phyloP scores from a whole-genome alignment of 1,140 invertebrate genomes.

The Phymastichus coffea region DNA sequence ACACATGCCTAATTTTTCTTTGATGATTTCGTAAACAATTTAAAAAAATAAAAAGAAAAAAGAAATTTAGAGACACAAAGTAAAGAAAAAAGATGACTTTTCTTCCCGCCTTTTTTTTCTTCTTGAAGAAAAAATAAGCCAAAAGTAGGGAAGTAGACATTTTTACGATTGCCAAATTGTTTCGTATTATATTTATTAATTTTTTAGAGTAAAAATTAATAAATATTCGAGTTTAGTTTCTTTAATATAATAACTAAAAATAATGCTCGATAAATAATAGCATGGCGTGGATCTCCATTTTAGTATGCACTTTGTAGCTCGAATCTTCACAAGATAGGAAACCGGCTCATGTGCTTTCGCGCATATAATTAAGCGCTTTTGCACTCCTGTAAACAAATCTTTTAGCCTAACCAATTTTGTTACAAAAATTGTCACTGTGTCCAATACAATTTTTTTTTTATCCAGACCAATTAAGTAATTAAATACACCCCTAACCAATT shows the following conservation, averaged over 20 bases:
- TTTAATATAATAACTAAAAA: slow-evolving; percentile 33
- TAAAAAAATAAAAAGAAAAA: slow-evolving; percentile 39
- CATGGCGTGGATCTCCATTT: slow-evolving; percentile 44
- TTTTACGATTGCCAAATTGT: slow-evolving; percentile 20
- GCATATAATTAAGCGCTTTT: slow-evolving; percentile 36
- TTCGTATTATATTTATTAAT: slow-evolving; percentile 9
- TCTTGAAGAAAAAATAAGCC: slow-evolving; percentile 1
- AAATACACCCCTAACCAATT: slow-evolving; percentile 54
- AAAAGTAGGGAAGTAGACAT: slow-evolving; percentile 12
- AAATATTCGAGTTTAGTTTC: slow-evolving; percentile 37
- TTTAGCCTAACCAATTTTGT: slow-evolving; percentile 55
- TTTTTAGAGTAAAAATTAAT: slow-evolving; percentile 28
- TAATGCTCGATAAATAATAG: slow-evolving; percentile 41
- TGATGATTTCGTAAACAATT: slow-evolving; percentile 41
- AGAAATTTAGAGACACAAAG: slow-evolving; percentile 24
- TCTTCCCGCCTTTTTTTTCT: slow-evolving; percentile 14
- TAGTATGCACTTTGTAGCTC: slow-evolving; percentile 57
- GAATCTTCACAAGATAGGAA: slow-evolving; percentile 57
- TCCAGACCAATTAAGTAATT: slow-evolving; percentile 50
- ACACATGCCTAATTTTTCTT: slow-evolving; percentile 67
- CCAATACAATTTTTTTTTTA: slow-evolving; percentile 47
- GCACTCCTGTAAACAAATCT: slow-evolving; percentile 55
- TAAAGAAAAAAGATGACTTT: slow-evolving; percentile 12
- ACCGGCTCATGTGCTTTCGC: slow-evolving; percentile 49
- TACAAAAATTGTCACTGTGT: slow-evolving; percentile 56